Evolutionary conservation across 2,113 vertebrate genomes (phyloP).

Genomic region (Lagopus muta): DNA sequence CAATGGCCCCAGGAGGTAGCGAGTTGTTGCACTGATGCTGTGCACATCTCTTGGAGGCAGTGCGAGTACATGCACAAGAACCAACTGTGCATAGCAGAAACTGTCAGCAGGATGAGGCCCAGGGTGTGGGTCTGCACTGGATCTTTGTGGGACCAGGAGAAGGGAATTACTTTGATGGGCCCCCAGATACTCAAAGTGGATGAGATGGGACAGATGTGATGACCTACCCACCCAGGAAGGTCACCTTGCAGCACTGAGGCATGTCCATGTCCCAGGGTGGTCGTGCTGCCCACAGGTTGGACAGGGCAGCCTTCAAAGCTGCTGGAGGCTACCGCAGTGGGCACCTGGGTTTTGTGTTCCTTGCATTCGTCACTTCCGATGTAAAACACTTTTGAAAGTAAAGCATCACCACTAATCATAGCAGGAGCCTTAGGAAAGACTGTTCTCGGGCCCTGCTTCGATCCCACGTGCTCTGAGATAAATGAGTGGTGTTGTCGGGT

Average conservation of each 20-base stretch:
- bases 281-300: not conserved
- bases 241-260: not conserved
- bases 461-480: not conserved
- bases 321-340: fast-evolving
- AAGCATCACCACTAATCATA: not conserved
- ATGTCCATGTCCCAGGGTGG: fast-evolving
- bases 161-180: not conserved
- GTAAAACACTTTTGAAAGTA: not conserved
- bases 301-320: not conserved
- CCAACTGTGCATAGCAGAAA: not conserved
- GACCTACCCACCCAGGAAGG: not conserved
- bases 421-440: not conserved
- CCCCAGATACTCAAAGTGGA: not conserved
- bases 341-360: not conserved
- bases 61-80: not conserved
- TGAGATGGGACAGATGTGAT: fast-evolving
- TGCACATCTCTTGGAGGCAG: constrained; percentile 5
- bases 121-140: not conserved
- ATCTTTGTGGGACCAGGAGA: not conserved
- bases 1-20: constrained; percentile 11
- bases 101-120: not conserved
- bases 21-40: not conserved
- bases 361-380: not conserved
- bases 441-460: not conserved
- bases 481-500: not conserved